Evolutionary conservation across 2,113 vertebrate species (phyloP).

Genomic region (Zosterops borbonicus): DNA sequence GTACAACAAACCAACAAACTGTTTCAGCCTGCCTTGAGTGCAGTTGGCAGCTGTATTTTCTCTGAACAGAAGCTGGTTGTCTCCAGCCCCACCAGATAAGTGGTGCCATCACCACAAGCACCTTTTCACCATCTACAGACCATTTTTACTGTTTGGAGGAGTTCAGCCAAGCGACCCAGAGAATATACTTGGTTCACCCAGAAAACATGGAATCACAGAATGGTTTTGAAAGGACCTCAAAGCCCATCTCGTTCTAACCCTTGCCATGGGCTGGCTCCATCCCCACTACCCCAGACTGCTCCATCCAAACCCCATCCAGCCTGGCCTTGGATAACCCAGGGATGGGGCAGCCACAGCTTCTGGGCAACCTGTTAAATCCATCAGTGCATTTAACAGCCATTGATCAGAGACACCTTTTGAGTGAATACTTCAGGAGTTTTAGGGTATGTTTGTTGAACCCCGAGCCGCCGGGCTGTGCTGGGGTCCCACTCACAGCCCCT

Average conservation of each 20-base stretch:
- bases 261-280: neutral
- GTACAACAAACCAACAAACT: neutral
- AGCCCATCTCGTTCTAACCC: neutral
- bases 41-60: fast-evolving
- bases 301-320: fast-evolving
- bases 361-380: neutral
- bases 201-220: neutral
- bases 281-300: fast-evolving
- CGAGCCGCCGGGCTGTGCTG: neutral
- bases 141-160: neutral
- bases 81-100: neutral
- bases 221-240: neutral
- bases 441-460: neutral
- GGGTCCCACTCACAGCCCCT: neutral
- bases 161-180: neutral
- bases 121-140: neutral
- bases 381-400: neutral
- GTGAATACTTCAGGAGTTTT: neutral
- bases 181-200: neutral
- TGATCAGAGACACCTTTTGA: neutral
- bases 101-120: neutral
- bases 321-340: neutral
- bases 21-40: neutral
- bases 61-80: neutral
- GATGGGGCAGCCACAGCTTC: neutral